Base-by-base conservation (phyloP, 2,113 vertebrate genomes). In the Gopherus flavomarginatus region DNA sequence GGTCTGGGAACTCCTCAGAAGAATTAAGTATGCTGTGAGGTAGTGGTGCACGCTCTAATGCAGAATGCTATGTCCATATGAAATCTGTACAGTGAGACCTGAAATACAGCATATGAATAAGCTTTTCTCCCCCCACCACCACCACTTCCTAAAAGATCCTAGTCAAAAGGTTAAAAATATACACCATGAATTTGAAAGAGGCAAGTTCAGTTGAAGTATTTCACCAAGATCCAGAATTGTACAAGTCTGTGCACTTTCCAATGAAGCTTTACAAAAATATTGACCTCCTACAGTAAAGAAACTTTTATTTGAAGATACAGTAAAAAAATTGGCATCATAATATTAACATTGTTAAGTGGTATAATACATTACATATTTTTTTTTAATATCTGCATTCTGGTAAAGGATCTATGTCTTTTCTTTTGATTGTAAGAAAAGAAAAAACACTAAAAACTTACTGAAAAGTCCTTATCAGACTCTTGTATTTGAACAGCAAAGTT, bases 381-480 rank as follows among this genome's bases (percentile, higher is more conserved):
- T 31, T n/a, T 59, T 24, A 24, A 31, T 56, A 57, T 87, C 21
- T 80, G 31, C 19, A 29, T 80, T 31, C 42, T 84, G 17, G 27
- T 17, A 86, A 47, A 93, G 65, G 29, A 57, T 22, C 21, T 44
- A 16, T 49, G 2, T 47, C 69, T 57, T 50, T 38, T 86, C 49
- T 90, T 93, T 84, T 62, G 81, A 88, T 16, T 38, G 17, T 38
- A 72, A 21, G 65, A 35, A 65, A 72, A 4, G 91, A 14, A 90
- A 44, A 9, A 79, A 79, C 11, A 86, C 1, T 10, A 88, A 89
- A 86, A 93, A 97, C 98, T 99, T 98, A 99, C 99, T 90, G 98
- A 98, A 56, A 98, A 98, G 97, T 99, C 99, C 98, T 99, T 99
- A 95, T 99, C 99, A 79, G 97, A 90, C 38, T 99, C 99, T 86